Percentiles rank a stretch among this genome's conserved stretches.
These are phyloP conservation scores for Psix sp. DNA, from an alignment of 1,140 invertebrate species.

Conservation along the genomic window DNA sequence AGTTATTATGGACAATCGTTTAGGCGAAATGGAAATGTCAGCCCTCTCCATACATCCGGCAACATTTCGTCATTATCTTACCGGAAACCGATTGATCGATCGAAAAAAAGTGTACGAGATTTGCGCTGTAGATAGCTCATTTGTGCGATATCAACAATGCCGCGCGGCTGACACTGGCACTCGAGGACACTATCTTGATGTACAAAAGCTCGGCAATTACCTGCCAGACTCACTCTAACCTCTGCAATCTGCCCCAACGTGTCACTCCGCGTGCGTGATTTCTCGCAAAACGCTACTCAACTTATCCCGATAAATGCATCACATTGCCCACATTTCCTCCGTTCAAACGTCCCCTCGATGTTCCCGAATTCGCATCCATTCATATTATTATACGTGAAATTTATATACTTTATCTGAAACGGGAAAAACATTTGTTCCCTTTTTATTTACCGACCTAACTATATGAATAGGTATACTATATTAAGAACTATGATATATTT, in stretches of 20 bases:
- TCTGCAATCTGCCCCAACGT: conserved; percentile 30
- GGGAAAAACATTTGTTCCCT: no score
- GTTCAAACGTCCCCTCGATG: conserved; percentile 17
- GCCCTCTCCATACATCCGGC: no score
- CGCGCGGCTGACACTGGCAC: conserved; percentile 35
- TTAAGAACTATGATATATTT: no score
- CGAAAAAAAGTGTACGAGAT: conserved; percentile 16
- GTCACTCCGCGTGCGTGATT: conserved; percentile 45
- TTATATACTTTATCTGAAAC: no score
- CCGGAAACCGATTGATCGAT: conserved; percentile 8
- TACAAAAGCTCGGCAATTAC: conserved; percentile 52
- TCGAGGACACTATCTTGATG: conserved; percentile 50
- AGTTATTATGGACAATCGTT: conserved; percentile 53
- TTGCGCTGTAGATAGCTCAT: conserved; percentile 20
- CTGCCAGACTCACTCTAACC: conserved; percentile 17
- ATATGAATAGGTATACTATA: no score
- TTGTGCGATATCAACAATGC: conserved; percentile 33
- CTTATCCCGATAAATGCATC: conserved; percentile 36
- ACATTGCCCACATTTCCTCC: conserved; percentile 27
- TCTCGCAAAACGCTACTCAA: conserved; percentile 45
- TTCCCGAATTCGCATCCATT: not conserved
- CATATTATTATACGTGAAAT: not conserved
- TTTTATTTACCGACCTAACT: no score
- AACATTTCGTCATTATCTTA: conserved; percentile 36
- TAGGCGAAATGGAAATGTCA: conserved; percentile 49